Evolutionary conservation across 2,888 invertebrate species (phyloP).

Genomic region (Heliconius cydno): DNA sequence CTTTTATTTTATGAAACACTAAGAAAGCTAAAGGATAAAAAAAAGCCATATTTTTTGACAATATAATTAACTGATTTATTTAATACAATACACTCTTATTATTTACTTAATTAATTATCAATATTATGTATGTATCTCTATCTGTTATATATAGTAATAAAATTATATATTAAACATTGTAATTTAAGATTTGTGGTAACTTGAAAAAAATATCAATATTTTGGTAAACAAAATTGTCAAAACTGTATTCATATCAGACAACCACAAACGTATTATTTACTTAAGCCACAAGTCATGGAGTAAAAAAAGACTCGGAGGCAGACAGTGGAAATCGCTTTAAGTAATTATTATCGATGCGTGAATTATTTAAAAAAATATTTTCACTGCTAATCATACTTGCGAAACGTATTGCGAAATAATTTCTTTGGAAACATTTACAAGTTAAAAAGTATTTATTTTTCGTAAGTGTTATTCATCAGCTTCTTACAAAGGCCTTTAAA

Average conservation of each 20-base stretch:
- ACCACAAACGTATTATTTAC: conserved; percentile 12
- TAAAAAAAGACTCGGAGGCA: conserved; percentile 19
- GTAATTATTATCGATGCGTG: conserved; percentile 34
- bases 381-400: conserved; percentile 30
- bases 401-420: conserved; percentile 26
- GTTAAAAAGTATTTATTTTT: not conserved
- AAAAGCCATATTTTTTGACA: too few species aligned
- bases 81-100: not conserved
- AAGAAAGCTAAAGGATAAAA: not conserved
- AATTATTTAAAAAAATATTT: conserved; percentile 34
- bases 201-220: not conserved
- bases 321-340: conserved; percentile 9
- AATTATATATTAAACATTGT: not conserved
- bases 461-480: not conserved
- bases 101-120: not conserved
- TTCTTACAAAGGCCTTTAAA: not conserved
- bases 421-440: not conserved
- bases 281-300: conserved; percentile 8
- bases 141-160: too few species aligned
- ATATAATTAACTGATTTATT: too few species aligned
- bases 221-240: conserved; percentile 3
- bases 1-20: not conserved
- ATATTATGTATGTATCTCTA: not conserved
- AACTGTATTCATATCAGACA: conserved; percentile 16
- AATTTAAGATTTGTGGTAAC: conserved; percentile 7